Evolutionary conservation across 2,113 vertebrate genomes (phyloP).

Genomic region (Gasterosteus aculeatus): DNA sequence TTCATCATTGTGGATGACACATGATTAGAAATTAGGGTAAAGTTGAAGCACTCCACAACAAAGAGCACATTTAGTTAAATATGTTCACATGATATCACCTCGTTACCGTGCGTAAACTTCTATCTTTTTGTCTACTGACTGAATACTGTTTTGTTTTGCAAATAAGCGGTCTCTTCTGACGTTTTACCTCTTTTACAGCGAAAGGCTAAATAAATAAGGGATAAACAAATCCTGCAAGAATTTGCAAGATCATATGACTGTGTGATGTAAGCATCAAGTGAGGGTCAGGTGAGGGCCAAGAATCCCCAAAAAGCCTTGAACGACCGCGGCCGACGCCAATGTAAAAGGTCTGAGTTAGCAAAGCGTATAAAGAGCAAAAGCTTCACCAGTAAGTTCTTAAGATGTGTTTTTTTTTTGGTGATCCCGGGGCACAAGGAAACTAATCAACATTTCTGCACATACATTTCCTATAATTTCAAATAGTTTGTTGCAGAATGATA

Average conservation of each 20-base stretch:
- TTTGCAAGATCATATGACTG: slow-evolving; percentile 49
- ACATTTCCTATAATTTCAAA: not conserved
- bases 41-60: not conserved
- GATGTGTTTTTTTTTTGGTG: not conserved
- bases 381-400: not conserved
- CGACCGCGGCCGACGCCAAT: slow-evolving; percentile 11
- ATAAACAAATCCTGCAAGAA: slow-evolving; percentile 16
- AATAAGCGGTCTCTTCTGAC: not conserved
- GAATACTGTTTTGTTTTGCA: not conserved
- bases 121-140: not conserved
- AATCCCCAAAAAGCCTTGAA: slow-evolving; percentile 35
- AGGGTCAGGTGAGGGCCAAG: slow-evolving; percentile 40
- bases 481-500: not conserved
- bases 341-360: not conserved
- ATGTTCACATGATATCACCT: slow-evolving; percentile 19
- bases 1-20: not conserved
- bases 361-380: not conserved
- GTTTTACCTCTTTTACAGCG: slow-evolving; percentile 2
- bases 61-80: slow-evolving; percentile 24
- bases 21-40: slow-evolving; percentile 16
- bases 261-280: slow-evolving; percentile 40
- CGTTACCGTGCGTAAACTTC: slow-evolving; percentile 8
- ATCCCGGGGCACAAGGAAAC: not conserved
- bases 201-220: slow-evolving; percentile 17
- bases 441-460: not conserved